Evolutionary conservation across 1,140 invertebrate genomes (phyloP), one percentile per base, ranked within the genome.

Genomic region (Onthophagus taurus): DNA sequence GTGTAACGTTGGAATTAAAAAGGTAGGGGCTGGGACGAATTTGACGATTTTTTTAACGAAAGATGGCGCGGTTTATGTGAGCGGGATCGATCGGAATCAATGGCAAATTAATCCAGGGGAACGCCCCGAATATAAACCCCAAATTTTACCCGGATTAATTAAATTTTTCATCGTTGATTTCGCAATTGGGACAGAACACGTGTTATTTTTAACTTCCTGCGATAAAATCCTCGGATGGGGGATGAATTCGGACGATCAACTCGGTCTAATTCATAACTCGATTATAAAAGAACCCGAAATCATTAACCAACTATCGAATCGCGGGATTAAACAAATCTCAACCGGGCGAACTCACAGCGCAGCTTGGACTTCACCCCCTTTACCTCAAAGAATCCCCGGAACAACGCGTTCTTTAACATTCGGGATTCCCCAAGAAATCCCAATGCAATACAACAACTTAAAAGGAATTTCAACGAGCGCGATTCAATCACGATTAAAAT

Each of bases 171-270:
- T 80, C 8, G 72, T 71, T 36, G 76, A 80, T 54, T 73, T 82
- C 35, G 71, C 72, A 5, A 72, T 77, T 21, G 79, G 79, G 2
- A 71, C 75, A 2, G 78, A 81, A 50, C 77, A 80, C 59, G 72
- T 71, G 1, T 51, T 81, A n/a, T 74, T 71, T 5, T 58, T 81
- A n/a, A 74, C 70, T 11, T 60, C 61, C 23, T 61, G 61, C 36
- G 76, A 76, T 20, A 72, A 78, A 52, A 76, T 81, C 1, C 77
- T 71, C 58, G 77, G 70, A 2, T 82, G 80, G 80, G 79, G 79
- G 7, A 72, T 69, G 57, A 81, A 81, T 57, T 64, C 65, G 43
- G 77, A 80, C 52, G 75, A 75, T 8, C 78, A 81, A 50, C 64
- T 80, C 3, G 78, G 78, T 2, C 55, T 80, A 1, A 72, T 75